Base-by-base conservation (phyloP, 2,888 invertebrate genomes). In the Amblyteles armatorius region DNA sequence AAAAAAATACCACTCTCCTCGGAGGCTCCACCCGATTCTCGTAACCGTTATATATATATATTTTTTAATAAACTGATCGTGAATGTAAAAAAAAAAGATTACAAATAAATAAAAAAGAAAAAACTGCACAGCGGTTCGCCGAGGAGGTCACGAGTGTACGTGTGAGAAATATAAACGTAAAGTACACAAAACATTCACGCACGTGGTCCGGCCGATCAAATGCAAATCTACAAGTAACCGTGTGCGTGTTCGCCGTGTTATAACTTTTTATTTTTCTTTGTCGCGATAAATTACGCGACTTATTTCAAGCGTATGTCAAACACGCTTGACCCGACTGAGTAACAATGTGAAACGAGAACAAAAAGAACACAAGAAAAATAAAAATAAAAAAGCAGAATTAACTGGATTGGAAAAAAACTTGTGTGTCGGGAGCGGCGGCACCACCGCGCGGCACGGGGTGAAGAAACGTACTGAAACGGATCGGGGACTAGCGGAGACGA, bases 401-500 rank as follows among this genome's bases (percentile, higher is more conserved):
- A 13, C 19, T 72, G 33, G 48, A 71, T 68, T 52, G 26, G 74
- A 82, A 26, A 74, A 74, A 84, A 63, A 72, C 55, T 69, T 74
- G 73, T 85, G 79, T 76, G 79, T 57, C 67, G 76, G 81, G 79
- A 86, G 81, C 84, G 80, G 73, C 67, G 79, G 82, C 86, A 87
- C 86, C 84, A 87, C 86, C 84, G 81, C 86, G 83, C 84, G 85
- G 84, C 83, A 88, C 88, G 88, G 88, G 89, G 90, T 80, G 85
- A 88, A 87, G 85, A 86, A 87, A 83, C 88, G 82, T 88, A 88
- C 89, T 88, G 90, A 89, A 91, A 89, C 88, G 88, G 88, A 86
- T 87, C 84, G 88, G 90, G 88, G 88, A 89, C 90, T 88, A 88
- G 89, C 74, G 63, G 68, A 50, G 79, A 67, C 63, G 60, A 63